A percentile compares a stretch with the other conserved stretches of the same genome.
These are phyloP conservation scores for Cosmia trapezina DNA, from an alignment of 2,888 invertebrate species.

Conservation along the genomic window DNA sequence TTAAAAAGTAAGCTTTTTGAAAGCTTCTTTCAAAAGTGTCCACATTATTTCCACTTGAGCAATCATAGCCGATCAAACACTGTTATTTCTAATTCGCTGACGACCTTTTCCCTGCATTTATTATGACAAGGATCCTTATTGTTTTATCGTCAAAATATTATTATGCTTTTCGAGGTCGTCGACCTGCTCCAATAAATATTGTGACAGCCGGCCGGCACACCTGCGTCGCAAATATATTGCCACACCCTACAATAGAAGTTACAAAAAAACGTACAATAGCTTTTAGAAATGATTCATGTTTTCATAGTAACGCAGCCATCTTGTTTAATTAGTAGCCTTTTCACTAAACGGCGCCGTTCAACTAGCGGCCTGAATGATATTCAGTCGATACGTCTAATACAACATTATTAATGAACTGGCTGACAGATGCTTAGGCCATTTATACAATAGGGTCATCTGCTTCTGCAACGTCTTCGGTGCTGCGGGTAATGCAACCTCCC, in stretches of 20 bases:
- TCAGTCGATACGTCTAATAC: too few species aligned
- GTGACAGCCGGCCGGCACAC: conserved; percentile 25
- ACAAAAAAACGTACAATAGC: conserved; percentile 3
- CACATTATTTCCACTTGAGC: neutral
- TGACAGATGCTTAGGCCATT: too few species aligned
- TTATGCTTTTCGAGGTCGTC: conserved; percentile 15
- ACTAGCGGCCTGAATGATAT: too few species aligned
- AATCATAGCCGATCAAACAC: neutral
- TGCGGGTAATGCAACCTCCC: too few species aligned
- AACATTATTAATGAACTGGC: too few species aligned
- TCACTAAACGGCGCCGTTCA: too few species aligned
- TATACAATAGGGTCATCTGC: too few species aligned
- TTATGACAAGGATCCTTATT: conserved; percentile 11
- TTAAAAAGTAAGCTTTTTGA: neutral
- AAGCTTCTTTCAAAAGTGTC: neutral
- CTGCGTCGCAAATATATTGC: conserved; percentile 28
- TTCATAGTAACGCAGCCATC: neutral
- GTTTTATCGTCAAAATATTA: conserved; percentile 25
- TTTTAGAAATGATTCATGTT: neutral
- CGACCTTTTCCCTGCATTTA: conserved; percentile 9
- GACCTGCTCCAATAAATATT: conserved; percentile 37
- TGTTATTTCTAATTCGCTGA: too few species aligned
- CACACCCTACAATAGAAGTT: conserved; percentile 11
- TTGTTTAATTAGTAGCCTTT: too few species aligned
- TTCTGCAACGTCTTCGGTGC: too few species aligned